Evolutionary conservation across 1,140 invertebrate genomes (phyloP), one percentile per base, ranked within the genome.

Genomic region (Eupristina koningsbergeri): DNA sequence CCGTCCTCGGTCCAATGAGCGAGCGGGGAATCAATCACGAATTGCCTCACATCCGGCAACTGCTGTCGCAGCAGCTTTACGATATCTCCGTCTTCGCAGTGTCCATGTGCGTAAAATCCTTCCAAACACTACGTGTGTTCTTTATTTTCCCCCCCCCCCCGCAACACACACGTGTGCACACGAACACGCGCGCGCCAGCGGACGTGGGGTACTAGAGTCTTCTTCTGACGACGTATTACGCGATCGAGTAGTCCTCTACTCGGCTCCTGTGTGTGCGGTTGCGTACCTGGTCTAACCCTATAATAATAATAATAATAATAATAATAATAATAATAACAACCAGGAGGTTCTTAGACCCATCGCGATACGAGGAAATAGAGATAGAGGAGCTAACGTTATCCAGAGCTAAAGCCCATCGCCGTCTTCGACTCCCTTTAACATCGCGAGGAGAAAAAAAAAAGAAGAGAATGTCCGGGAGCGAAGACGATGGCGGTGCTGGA

Each of bases 1-100:
- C n/a, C n/a, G n/a, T n/a, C n/a, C n/a, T n/a, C n/a, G n/a, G n/a
- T 67, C 64, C 64, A 67, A 67, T 67, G 31, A 36, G 29, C 64
- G 13, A 1, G 1, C 15, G 36, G 31, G 2, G 34, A 67, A 34
- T 67, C 34, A 22, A 67, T 67, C 64, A 39, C 5, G 22, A 67
- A n/a, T 17, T 39, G 36, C 31, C 64, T 67, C 31, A 67, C 64
- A 67, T 67, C 34, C 64, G 64, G 64, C 31, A 36, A 36, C 13
- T 39, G 34, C 47, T 50, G 13, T 50, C 47, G 2, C 2, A 50
- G 2, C 2, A 50, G 47, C 13, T 50, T 17, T 50, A 50, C 47
- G 17, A 50, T n/a, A n/a, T 50, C 47, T 50, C 17, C 22, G 53
- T 26, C 5, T 58, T 26, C 22, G 22, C 9, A 58, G 53, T n/a